Evolutionary conservation across 2,113 vertebrate genomes (phyloP).

Genomic region (Emydocephalus ijimae): DNA sequence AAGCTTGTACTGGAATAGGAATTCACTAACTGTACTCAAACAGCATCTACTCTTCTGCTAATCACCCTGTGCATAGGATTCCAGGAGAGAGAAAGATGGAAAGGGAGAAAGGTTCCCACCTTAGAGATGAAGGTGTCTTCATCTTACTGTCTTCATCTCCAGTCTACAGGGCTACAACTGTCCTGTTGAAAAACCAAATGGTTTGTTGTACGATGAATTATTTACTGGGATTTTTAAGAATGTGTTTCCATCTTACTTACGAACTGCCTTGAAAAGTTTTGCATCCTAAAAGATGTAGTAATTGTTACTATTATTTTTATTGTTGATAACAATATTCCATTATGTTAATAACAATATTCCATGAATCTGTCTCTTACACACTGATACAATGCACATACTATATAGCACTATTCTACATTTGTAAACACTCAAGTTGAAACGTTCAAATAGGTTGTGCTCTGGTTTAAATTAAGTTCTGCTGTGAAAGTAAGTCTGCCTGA

Average conservation of each 20-base stretch:
- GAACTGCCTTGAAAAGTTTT: neutral
- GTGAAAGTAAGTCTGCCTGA: neutral
- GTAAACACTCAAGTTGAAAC: neutral
- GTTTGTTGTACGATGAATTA: neutral
- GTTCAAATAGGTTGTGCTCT: neutral
- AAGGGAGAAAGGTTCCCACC: too few species aligned
- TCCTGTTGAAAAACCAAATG: neutral
- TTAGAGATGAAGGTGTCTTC: too few species aligned
- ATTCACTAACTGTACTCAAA: neutral
- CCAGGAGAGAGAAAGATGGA: neutral
- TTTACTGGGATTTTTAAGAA: neutral
- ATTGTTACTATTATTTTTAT: neutral
- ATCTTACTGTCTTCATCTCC: neutral
- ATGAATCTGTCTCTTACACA: neutral
- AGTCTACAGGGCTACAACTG: neutral
- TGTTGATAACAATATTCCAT: neutral
- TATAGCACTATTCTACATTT: neutral
- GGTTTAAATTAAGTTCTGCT: neutral
- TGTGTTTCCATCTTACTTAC: neutral
- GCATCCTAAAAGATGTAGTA: neutral
- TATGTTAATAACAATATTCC: too few species aligned
- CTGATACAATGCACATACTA: neutral
- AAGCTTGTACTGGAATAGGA: neutral
- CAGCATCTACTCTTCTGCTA: neutral
- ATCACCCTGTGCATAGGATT: neutral